Percentiles rank a stretch among this genome's conserved stretches.
These are phyloP conservation scores for Rattus rattus DNA, from an alignment of 2,113 vertebrate species.

Conservation along the genomic window DNA sequence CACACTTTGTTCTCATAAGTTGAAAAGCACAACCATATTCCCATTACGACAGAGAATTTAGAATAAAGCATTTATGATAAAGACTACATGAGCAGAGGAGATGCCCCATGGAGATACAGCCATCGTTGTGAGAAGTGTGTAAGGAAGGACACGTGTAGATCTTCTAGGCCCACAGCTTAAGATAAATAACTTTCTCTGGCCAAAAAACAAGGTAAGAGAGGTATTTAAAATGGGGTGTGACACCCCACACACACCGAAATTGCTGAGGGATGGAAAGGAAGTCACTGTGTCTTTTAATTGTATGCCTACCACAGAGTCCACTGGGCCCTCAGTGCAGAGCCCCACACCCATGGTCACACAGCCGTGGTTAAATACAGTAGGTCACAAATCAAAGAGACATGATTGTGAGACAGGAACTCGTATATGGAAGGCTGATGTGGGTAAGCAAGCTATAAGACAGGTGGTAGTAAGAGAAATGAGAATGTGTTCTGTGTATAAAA, in stretches of 20 bases:
- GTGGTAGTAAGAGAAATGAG: not conserved
- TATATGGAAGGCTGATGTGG: too few species aligned
- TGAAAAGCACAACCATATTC: not conserved
- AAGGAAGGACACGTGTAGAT: too few species aligned
- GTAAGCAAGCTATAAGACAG: not conserved
- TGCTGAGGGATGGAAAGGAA: not conserved
- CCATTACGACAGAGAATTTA: not conserved
- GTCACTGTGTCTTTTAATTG: not conserved
- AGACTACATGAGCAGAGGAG: not conserved
- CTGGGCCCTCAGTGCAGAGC: too few species aligned
- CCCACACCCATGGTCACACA: not conserved
- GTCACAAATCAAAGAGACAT: not conserved
- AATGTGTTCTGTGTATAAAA: too few species aligned
- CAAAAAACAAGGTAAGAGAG: constrained; percentile 5
- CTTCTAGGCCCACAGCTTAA: constrained; percentile 13
- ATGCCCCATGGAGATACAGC: not conserved
- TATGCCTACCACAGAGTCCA: not conserved
- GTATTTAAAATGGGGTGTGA: constrained; percentile 27
- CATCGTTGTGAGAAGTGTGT: not conserved
- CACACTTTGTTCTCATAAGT: not conserved
- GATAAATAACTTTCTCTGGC: constrained; percentile 38
- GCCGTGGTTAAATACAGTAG: not conserved
- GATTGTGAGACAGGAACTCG: too few species aligned
- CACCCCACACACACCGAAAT: too few species aligned
- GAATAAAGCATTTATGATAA: not conserved